Evolutionary conservation across 2,888 invertebrate species (phyloP).

Genomic region (Coecobrya sp.): DNA sequence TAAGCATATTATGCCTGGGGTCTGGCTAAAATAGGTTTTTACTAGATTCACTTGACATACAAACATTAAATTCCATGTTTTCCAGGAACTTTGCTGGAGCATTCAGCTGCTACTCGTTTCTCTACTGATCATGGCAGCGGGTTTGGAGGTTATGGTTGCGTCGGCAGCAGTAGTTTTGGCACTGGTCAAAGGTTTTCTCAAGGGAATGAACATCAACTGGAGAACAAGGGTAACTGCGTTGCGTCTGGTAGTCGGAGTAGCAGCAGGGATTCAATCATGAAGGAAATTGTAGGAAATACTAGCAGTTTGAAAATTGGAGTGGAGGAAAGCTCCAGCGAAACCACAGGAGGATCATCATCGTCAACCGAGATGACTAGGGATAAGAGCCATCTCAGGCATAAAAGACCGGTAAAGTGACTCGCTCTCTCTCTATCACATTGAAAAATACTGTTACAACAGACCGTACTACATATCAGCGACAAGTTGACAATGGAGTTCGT

Average conservation of each 20-base stretch:
- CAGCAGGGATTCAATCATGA: background rate
- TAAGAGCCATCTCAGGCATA: conserved; percentile 36
- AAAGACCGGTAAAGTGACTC: conserved; percentile 68
- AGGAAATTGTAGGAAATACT: background rate
- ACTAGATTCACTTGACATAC: background rate
- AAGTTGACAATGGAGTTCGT: background rate
- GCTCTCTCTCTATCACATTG: background rate
- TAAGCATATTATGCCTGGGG: too few species aligned
- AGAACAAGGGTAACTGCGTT: background rate
- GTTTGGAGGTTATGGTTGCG: background rate
- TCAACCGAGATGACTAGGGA: background rate
- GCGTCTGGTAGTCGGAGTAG: too few species aligned
- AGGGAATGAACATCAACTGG: background rate
- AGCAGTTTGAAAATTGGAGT: background rate
- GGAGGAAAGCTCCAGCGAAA: conserved; percentile 29
- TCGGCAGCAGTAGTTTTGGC: too few species aligned
- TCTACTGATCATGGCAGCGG: background rate
- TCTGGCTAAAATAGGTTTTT: background rate
- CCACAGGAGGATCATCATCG: conserved; percentile 26
- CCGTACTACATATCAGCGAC: background rate
- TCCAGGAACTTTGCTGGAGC: background rate
- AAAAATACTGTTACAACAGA: background rate
- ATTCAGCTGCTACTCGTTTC: background rate
- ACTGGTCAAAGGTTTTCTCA: conserved; percentile 37
- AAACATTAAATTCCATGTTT: background rate